phyloP scores from a whole-genome alignment of 2,888 invertebrate genomes.

The Timema podura region DNA sequence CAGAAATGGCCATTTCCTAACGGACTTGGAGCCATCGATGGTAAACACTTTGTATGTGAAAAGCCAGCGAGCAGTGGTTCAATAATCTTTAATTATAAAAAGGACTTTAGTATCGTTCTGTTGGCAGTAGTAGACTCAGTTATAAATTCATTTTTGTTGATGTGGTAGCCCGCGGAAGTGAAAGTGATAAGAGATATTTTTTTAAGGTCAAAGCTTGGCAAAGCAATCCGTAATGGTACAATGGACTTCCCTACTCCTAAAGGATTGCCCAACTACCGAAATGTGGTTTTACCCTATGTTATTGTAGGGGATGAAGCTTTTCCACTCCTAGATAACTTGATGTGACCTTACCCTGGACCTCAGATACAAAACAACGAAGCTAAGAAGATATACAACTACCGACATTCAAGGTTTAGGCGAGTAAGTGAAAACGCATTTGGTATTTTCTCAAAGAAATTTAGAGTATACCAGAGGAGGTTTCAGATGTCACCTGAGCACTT shows the following conservation, averaged over 20 bases:
- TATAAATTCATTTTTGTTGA: background rate
- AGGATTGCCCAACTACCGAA: background rate
- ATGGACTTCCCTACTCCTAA: background rate
- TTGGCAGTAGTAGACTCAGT: background rate
- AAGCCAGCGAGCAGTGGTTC: conserved; percentile 2
- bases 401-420: background rate
- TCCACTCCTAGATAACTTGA: background rate
- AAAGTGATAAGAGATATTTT: background rate
- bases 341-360: background rate
- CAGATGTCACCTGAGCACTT: background rate
- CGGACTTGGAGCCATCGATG: background rate
- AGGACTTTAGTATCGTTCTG: background rate
- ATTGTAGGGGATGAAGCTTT: background rate
- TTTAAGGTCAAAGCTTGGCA: background rate
- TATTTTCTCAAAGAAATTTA: background rate
- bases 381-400: background rate
- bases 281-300: background rate
- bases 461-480: background rate
- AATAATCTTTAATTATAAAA: background rate
- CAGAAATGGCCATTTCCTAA: background rate
- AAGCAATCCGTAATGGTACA: background rate
- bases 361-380: background rate
- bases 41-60: background rate
- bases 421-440: background rate
- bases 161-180: background rate